Evolutionary conservation across 2,888 invertebrate genomes (phyloP).

Genomic region (Apeira syringaria): DNA sequence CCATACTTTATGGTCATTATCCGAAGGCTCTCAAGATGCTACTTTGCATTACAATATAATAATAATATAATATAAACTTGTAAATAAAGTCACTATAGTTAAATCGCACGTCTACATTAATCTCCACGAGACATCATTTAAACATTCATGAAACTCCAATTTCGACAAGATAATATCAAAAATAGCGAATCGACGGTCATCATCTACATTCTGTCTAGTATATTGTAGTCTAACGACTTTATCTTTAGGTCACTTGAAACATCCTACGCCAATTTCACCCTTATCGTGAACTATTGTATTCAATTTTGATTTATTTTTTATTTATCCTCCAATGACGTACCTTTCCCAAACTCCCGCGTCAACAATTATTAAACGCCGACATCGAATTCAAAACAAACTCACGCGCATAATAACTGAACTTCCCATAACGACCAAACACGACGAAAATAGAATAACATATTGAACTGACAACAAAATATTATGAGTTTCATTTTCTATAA

Average conservation of each 20-base stretch:
- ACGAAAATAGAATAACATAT: too few species aligned
- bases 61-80: constrained; percentile 63
- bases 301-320: constrained; percentile 51
- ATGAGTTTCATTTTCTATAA: too few species aligned
- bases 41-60: constrained; percentile 72
- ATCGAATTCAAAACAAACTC: not conserved
- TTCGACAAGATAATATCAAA: constrained; percentile 84
- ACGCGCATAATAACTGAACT: too few species aligned
- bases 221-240: constrained; percentile 70
- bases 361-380: constrained; percentile 6
- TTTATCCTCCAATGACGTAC: constrained; percentile 21
- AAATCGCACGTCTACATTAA: constrained; percentile 64
- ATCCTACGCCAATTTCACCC: constrained; percentile 59
- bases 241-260: constrained; percentile 70
- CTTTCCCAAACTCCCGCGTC: constrained; percentile 26
- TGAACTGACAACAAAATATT: too few species aligned
- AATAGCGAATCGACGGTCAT: constrained; percentile 78
- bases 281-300: constrained; percentile 64
- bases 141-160: constrained; percentile 74
- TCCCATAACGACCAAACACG: too few species aligned
- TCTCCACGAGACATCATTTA: constrained; percentile 59
- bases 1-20: constrained; percentile 58
- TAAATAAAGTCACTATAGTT: constrained; percentile 81
- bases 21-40: constrained; percentile 72
- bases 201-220: constrained; percentile 75